phyloP scores from a whole-genome alignment of 1,140 invertebrate species.

The Cotesia glomerata region DNA sequence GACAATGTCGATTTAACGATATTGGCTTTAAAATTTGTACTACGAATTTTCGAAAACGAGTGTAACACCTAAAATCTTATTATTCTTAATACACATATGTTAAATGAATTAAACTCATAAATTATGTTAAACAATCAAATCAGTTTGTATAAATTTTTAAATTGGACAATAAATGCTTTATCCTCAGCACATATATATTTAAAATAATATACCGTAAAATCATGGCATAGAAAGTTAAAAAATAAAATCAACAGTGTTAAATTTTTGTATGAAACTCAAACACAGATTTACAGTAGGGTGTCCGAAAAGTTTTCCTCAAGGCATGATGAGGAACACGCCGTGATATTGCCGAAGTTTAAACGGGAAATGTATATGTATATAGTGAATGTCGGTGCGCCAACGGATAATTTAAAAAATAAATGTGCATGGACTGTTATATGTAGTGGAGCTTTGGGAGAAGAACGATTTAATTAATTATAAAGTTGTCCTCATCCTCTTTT shows the following conservation, averaged over 20 bases:
- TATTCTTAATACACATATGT: no score
- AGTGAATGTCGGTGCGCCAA: not conserved
- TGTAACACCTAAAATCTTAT: no score
- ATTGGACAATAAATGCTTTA: no score
- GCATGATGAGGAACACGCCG: not conserved
- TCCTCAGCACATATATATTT: no score
- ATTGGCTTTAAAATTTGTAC: no score
- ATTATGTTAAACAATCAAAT: no score
- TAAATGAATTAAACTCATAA: no score
- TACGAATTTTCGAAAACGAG: no score
- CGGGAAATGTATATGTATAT: not conserved
- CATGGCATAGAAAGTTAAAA: not conserved
- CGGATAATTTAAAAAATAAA: slow-evolving; percentile 13
- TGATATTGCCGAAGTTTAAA: slow-evolving; percentile 9
- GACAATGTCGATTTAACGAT: no score
- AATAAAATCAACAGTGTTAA: not conserved
- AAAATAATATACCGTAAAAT: no score
- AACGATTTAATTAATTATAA: slow-evolving; percentile 17
- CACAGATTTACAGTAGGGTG: not conserved
- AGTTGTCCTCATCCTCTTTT: not conserved
- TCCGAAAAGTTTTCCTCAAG: not conserved
- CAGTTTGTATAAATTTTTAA: no score
- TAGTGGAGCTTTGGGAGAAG: not conserved
- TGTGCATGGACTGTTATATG: not conserved
- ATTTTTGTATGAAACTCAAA: not conserved